Evolutionary conservation across 2,888 invertebrate genomes (phyloP), one percentile per base, ranked within the genome.

Genomic region (Ypsolopha scabrella): DNA sequence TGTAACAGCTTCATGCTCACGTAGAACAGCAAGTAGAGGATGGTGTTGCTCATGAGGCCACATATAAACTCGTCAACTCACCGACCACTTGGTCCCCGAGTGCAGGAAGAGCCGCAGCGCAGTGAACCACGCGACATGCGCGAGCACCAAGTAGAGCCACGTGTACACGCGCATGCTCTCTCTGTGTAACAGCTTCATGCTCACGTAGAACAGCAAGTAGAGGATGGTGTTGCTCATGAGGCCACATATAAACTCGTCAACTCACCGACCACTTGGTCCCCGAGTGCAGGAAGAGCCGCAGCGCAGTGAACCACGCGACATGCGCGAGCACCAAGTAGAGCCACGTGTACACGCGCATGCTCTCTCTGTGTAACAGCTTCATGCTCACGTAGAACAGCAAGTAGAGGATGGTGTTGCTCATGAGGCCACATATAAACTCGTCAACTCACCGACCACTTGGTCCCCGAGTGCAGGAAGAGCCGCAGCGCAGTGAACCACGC

Each of bases 161-260:
- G 94, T 89, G 60, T 91, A 87, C 0, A 77, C 59, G 6, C 88
- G 81, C 33, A 95, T 88, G 51, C 76, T 75, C 74, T 95, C 94
- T 39, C 88, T 74, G 62, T 92, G 88, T 0, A 90, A 80, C 41
- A 92, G 67, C 90, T 96, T 96, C 93, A 95, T 94, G 6, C 89
- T 70, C 45, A 95, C 90, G 73, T 96, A 96, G 75, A 94, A 95
- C 52, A 90, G 72, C 10, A 91, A 90, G 74, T 96, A 96, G 6
- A 96, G 81, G 54, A 95, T 81, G 34, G 96, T 89, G 77, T 96
- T 96, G 4, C 91, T 90, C 88, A 96, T 93, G 60, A 96, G 90
- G 35, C n/a, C n/a, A n/a, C n/a, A n/a, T n/a, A n/a, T n/a, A n/a
- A n/a, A n/a, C n/a, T n/a, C n/a, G n/a, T n/a, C n/a, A n/a, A n/a